Evolutionary conservation across 37 sponge, comb jelly and placozoan genomes (phyloP).

Genomic region (Halisarca cf. caerulea): DNA sequence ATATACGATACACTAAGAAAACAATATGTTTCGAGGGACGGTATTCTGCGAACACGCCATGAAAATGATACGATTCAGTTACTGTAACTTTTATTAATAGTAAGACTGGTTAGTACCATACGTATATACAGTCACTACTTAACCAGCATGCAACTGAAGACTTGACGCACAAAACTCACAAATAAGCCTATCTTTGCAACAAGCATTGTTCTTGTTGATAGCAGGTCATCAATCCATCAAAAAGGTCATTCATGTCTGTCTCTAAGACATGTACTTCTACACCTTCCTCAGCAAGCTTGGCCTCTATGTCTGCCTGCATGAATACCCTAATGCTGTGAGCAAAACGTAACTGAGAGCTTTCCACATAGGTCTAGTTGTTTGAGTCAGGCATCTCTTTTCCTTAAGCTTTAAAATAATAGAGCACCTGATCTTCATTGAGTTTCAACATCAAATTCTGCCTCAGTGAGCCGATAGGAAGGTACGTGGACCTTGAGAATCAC

Average conservation of each 20-base stretch:
- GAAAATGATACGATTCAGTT: no score
- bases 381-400: conserved; percentile 23
- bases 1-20: no score
- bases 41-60: no score
- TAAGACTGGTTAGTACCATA: no score
- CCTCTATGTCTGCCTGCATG: conserved; percentile 1
- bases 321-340: not conserved
- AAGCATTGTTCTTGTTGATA: conserved; percentile 30
- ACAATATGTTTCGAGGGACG: no score
- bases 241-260: not conserved
- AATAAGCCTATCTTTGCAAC: not conserved
- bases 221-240: conserved; percentile 19
- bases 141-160: no score
- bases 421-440: conserved; percentile 27
- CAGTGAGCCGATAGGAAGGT: not conserved
- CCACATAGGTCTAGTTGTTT: conserved; percentile 30
- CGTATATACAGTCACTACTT: no score
- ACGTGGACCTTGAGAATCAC: not conserved
- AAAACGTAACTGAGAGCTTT: not conserved
- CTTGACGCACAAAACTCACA: no score
- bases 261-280: conserved; percentile 7
- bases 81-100: no score
- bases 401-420: conserved; percentile 29
- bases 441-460: not conserved
- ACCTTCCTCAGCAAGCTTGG: conserved; percentile 20